A percentile compares a stretch with the other conserved stretches of the same genome.
Evolutionary conservation across 2,797 vertebrate genomes (phyloP).

Genomic region (Harpagifer antarcticus): DNA sequence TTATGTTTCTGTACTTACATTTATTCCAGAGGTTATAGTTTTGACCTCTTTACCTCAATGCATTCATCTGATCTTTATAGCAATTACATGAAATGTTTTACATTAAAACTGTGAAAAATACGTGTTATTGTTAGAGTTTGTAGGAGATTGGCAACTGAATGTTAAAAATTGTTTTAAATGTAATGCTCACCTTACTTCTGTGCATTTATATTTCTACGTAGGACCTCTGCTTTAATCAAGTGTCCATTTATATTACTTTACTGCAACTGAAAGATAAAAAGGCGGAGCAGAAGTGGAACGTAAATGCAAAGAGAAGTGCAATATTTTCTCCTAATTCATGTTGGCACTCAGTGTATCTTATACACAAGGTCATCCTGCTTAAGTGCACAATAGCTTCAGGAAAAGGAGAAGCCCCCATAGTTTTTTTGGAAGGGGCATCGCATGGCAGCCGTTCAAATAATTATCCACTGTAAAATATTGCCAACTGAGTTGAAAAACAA

Average conservation of each 20-base stretch:
- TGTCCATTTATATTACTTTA: slow-evolving; percentile 16
- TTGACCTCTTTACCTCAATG: neutral
- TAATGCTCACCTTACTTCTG: neutral
- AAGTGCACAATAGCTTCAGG: slow-evolving; percentile 61
- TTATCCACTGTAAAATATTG: slow-evolving; percentile 63
- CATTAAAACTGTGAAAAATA: neutral
- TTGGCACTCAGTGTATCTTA: slow-evolving; percentile 49
- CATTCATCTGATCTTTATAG: neutral
- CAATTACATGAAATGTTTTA: neutral
- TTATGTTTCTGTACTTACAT: neutral
- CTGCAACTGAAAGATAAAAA: slow-evolving; percentile 23
- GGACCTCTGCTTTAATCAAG: slow-evolving; percentile 9
- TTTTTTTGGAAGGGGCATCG: slow-evolving; percentile 52
- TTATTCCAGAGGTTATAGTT: neutral
- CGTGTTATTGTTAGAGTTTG: neutral
- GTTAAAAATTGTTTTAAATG: slow-evolving; percentile 14
- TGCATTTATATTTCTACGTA: neutral
- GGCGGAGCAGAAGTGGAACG: slow-evolving; percentile 2
- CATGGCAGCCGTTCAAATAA: slow-evolving; percentile 64
- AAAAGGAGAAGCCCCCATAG: slow-evolving; percentile 35
- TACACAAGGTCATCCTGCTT: slow-evolving; percentile 66
- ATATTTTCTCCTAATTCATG: slow-evolving; percentile 52
- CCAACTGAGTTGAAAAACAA: slow-evolving; percentile 49
- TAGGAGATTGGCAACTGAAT: neutral
- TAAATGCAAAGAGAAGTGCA: slow-evolving; percentile 41